phyloP scores from a whole-genome alignment of 2,888 invertebrate species.

The Luperina testacea region DNA sequence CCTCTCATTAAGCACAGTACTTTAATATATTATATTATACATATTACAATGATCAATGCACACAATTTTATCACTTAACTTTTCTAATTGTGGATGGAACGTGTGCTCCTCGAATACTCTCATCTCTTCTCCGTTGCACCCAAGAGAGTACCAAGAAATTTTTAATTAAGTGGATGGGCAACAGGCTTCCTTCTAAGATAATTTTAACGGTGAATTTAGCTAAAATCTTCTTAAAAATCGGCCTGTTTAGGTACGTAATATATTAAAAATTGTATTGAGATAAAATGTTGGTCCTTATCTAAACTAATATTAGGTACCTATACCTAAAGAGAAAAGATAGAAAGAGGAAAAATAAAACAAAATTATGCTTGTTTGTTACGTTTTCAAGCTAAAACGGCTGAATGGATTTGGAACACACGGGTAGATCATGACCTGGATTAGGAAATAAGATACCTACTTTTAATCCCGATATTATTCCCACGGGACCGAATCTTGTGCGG shows the following conservation, averaged over 20 bases:
- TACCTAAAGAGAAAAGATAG: no score
- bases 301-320: no score
- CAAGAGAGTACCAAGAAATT: constrained; percentile 21
- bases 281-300: no score
- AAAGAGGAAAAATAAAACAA: no score
- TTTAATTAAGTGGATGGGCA: constrained; percentile 45
- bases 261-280: no score
- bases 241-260: background rate
- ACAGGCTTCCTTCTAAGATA: background rate
- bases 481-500: background rate
- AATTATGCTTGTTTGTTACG: background rate
- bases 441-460: no score
- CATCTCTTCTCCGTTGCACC: constrained; percentile 2
- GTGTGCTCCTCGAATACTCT: background rate
- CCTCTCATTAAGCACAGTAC: no score
- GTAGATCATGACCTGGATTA: background rate
- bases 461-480: background rate
- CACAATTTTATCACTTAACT: background rate
- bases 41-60: background rate
- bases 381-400: background rate
- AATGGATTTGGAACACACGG: background rate
- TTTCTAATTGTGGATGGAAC: background rate
- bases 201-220: background rate
- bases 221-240: background rate
- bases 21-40: background rate